Base-by-base conservation (phyloP, 2,797 vertebrate genomes). In the Sylvilagus floridanus region DNA sequence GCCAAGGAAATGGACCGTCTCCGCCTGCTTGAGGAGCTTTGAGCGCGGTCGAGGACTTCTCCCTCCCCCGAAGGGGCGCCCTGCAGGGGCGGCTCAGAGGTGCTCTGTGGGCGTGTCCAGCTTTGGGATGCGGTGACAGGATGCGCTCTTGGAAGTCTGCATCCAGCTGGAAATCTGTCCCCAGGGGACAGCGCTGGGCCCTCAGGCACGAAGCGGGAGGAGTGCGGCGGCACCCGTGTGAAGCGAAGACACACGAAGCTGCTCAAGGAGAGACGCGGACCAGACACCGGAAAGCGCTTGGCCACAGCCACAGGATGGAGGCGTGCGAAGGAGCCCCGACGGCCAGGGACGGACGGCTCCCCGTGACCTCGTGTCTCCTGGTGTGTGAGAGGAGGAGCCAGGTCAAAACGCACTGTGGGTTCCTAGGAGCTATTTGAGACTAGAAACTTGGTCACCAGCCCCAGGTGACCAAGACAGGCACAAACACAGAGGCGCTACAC, bases 221-320 rank as follows among this genome's bases (percentile, higher is more conserved):
- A 19, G 24, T 16, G 26, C 1, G 7, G 28, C 32, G 66, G 26
- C n/a, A 5, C 30, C 21, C 1, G 24, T 32, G 7, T 1, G 54
- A 60, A 28, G 52, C 24, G 75, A 66, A 28, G 16, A 12, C 21
- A 21, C 16, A 0, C 0, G 0, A 19, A 87, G 37, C n/a, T 7
- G 62, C 73, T 37, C 12, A 2, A 2, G 54, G 28, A 4, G 30
- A 66, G 60, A 28, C 2, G 9, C 10, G 8, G 14, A 11, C 42
- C 60, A 88, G 50, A 30, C 2, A 14, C 62, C 32, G 79, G 28
- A 3, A 19, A 28, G n/a, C 22, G 14, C 47, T 35, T 50, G 37
- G 9, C 76, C 2, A 0, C 30, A 21, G 54, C n/a, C 62, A 2
- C 2, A 5, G 60, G 32, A 50, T 2, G 7, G 30, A 1, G 37